phyloP scores from a whole-genome alignment of 2,797 vertebrate species.

The Aphelocoma californica region DNA sequence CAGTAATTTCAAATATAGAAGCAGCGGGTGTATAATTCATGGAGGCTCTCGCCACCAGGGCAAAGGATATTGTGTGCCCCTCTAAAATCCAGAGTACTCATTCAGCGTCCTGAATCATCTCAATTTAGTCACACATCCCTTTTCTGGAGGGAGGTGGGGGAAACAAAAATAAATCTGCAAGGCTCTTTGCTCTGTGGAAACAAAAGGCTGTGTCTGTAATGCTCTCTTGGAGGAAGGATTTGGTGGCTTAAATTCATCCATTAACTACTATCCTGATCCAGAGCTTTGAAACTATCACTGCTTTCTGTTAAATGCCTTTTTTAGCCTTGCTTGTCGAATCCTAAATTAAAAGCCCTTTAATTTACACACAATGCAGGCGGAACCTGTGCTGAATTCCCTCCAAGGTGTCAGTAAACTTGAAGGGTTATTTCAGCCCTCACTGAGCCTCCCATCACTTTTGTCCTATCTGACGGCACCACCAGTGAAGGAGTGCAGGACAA shows the following conservation, averaged over 20 bases:
- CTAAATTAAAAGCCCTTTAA: not conserved
- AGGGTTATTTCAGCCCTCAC: not conserved
- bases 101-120: not conserved
- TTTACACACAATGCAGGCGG: not conserved
- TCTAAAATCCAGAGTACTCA: not conserved
- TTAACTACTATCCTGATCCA: not conserved
- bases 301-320: not conserved
- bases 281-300: not conserved
- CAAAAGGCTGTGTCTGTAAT: not conserved
- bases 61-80: not conserved
- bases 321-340: not conserved
- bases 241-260: not conserved
- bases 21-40: not conserved
- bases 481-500: not conserved
- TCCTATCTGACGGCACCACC: not conserved
- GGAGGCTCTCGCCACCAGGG: not conserved
- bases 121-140: not conserved
- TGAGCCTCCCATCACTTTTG: not conserved
- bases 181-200: not conserved
- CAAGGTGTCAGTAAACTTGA: not conserved
- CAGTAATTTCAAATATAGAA: not conserved
- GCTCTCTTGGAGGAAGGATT: not conserved
- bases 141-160: not conserved
- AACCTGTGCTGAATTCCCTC: not conserved
- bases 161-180: too few species aligned